Evolutionary conservation across 2,888 invertebrate genomes (phyloP), one percentile per base, ranked within the genome.

Genomic region (Boloria euphrosyne): DNA sequence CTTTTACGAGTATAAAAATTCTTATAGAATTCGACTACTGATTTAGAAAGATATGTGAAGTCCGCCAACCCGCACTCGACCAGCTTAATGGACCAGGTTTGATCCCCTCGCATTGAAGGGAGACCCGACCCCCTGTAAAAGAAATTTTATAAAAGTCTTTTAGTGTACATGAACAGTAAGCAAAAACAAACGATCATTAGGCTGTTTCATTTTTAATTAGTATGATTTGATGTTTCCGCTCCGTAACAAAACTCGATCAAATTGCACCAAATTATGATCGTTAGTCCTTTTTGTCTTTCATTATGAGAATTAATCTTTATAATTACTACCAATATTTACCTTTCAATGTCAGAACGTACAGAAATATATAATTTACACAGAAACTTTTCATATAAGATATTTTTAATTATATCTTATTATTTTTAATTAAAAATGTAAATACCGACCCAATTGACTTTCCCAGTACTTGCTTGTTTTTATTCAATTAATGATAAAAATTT

Each of bases 171-270:
- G 31, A 38, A 59, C 59, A 59, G 49, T 49, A 50, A 49, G 38
- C 49, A 49, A 59, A 59, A 82, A 82, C 77, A 79, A 76, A 75
- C 76, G 80, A 76, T 84, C 83, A 86, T 84, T 85, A 85, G 74
- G 73, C 77, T 67, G 71, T 75, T 76, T 78, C 74, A 79, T 73
- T 81, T 83, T 79, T 85, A 87, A 87, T 86, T 83, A 85, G 77
- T 74, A 78, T 81, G 76, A 84, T 85, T 82, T 81, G 82, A 83
- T 79, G 78, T 85, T 86, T 87, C 87, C 86, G 81, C 76, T 73
- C 71, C 69, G 67, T 74, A 80, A 81, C 76, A 78, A 68, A 73
- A 70, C 74, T 76, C 69, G 73, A 72, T 70, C 73, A 74, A 79
- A 80, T 78, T 75, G 76, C 72, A 70, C 73, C 64, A 72, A 70